Percentiles rank a stretch among this genome's conserved stretches.
Conservation (phyloP, 2,113 vertebrate genomes). For the Terrapene triunguis region DNA sequence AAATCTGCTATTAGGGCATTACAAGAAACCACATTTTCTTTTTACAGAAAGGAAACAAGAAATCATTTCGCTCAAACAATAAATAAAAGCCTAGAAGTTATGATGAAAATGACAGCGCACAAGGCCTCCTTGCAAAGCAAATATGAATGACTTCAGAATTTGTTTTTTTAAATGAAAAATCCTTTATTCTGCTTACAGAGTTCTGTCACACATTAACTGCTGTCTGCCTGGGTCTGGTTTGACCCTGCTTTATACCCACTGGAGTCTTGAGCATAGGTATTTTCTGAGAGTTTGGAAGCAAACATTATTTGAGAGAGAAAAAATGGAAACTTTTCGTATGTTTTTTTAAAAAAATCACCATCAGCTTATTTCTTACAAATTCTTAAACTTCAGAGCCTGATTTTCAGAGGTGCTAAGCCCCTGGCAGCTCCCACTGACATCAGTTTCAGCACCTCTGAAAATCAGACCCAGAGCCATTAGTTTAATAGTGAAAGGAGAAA, state of each 20-base stretch:
- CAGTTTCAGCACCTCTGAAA: accelerated
- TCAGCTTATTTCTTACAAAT: background rate
- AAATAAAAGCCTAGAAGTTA: constrained; percentile 75
- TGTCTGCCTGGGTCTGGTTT: background rate
- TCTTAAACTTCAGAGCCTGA: background rate
- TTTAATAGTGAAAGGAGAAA: background rate
- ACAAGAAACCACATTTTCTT: constrained; percentile 59
- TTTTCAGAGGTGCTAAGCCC: background rate
- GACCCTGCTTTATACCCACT: background rate
- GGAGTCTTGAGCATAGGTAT: background rate
- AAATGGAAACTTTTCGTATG: background rate
- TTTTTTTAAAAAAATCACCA: background rate
- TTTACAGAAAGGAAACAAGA: constrained; percentile 18
- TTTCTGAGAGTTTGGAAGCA: background rate
- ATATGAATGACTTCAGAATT: constrained; percentile 49
- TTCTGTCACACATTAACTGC: constrained; percentile 50
- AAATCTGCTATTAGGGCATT: constrained; percentile 56
- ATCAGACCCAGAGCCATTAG: background rate
- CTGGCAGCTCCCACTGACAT: accelerated
- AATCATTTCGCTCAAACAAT: constrained; percentile 72
- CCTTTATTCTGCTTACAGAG: constrained; percentile 35
- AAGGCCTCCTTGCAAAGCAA: constrained; percentile 54
- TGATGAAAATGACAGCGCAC: constrained; percentile 69
- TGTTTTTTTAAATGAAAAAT: constrained; percentile 62
- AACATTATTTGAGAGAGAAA: background rate